phyloP scores from a whole-genome alignment of 2,113 vertebrate species.

The Dasyurus viverrinus region DNA sequence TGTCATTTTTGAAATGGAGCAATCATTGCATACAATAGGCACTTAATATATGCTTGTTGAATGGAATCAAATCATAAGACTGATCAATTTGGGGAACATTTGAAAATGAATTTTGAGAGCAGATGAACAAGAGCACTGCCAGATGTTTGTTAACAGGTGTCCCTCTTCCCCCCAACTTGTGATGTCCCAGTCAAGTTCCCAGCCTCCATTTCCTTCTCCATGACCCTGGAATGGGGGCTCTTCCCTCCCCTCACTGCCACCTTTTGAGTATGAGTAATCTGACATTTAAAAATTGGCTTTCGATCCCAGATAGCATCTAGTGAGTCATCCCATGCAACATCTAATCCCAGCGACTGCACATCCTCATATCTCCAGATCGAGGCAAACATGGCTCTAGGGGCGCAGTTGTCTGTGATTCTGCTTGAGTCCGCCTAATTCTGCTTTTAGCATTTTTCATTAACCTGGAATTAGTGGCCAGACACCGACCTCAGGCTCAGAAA shows the following conservation, averaged over 20 bases:
- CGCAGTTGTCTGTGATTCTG: neutral
- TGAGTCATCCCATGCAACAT: neutral
- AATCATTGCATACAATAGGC: too few relatives aligned
- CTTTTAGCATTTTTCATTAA: neutral
- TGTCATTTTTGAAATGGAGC: too few relatives aligned
- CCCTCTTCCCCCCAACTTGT: neutral
- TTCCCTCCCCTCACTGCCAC: too few relatives aligned
- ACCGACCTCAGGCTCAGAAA: neutral
- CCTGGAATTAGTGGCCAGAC: neutral
- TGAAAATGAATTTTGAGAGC: neutral
- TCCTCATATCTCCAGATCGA: neutral
- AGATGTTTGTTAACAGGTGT: neutral
- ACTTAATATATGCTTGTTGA: neutral
- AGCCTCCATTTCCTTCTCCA: neutral
- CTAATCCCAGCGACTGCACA: neutral
- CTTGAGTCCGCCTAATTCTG: neutral
- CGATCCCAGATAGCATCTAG: neutral
- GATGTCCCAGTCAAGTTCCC: neutral
- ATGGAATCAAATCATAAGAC: neutral
- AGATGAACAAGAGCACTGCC: neutral
- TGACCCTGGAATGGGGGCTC: too few relatives aligned
- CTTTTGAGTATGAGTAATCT: neutral
- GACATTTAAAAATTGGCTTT: neutral
- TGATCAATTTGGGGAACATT: neutral
- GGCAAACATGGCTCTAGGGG: too few relatives aligned